Conservation (phyloP, 2,888 invertebrate genomes). For the Trisateles emortualis region DNA sequence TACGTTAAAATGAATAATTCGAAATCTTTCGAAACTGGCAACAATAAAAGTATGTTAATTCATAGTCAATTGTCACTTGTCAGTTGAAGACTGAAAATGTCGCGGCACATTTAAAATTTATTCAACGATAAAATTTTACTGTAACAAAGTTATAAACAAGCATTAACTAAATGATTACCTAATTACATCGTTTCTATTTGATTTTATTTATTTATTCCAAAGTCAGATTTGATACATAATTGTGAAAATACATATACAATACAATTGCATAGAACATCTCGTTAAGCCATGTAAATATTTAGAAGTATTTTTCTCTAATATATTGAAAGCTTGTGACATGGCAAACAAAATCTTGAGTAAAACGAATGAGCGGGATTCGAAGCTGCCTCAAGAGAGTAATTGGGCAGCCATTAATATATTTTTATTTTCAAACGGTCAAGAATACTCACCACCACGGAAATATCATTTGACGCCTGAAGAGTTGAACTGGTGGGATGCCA, state of each 20-base stretch:
- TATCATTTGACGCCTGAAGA: constrained; percentile 66
- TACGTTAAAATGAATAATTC: no score
- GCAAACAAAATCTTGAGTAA: background rate
- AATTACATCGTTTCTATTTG: background rate
- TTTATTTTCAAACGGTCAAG: constrained; percentile 74
- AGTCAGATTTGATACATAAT: background rate
- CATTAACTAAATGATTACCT: constrained; percentile 25
- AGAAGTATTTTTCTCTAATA: background rate
- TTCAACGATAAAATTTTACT: constrained; percentile 21
- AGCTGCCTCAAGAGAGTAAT: constrained; percentile 38
- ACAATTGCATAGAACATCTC: background rate
- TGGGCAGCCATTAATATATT: constrained; percentile 70
- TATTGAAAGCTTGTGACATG: no score
- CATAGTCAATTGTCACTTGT: background rate
- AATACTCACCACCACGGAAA: constrained; percentile 73
- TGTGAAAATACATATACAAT: background rate
- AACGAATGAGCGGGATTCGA: constrained; percentile 41
- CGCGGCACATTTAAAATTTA: constrained; percentile 34
- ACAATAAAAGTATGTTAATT: background rate
- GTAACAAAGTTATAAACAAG: constrained; percentile 14
- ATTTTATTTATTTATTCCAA: background rate
- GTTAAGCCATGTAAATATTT: background rate
- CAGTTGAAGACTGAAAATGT: constrained; percentile 20
- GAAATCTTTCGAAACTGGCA: no score
- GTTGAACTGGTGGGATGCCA: constrained; percentile 64